These are phyloP conservation scores for Andrena marginata DNA, from an alignment of 2,888 invertebrate genomes.

Conservation along the genomic window DNA sequence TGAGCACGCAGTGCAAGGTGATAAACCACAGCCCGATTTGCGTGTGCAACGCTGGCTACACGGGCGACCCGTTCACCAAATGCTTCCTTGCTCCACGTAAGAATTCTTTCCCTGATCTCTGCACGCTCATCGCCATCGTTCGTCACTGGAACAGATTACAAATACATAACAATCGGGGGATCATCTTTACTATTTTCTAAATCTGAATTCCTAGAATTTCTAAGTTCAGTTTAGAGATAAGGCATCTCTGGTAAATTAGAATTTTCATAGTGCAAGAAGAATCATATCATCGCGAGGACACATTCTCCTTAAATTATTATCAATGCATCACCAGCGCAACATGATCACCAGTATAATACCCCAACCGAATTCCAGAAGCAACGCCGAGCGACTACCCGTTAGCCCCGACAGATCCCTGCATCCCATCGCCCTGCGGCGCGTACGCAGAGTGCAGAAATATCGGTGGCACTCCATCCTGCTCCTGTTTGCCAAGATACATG, in stretches of 20 bases:
- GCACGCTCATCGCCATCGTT: conserved; percentile 16
- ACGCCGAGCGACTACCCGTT: conserved; percentile 64
- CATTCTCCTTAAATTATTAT: too few species aligned
- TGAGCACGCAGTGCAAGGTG: conserved; percentile 92
- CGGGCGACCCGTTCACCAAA: conserved; percentile 90
- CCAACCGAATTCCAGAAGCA: conserved; percentile 84
- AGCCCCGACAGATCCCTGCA: conserved; percentile 89
- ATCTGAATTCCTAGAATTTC: not conserved
- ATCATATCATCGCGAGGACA: too few species aligned
- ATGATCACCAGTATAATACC: conserved; percentile 2
- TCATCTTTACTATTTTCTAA: not conserved
- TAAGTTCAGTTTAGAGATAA: too few species aligned
- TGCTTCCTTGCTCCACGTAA: conserved; percentile 86
- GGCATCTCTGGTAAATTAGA: too few species aligned
- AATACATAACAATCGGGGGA: not conserved
- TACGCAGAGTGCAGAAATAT: conserved; percentile 93
- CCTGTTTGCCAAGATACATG: conserved; percentile 91
- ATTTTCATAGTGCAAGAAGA: too few species aligned
- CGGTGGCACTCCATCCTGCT: conserved; percentile 92
- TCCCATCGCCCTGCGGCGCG: conserved; percentile 93
- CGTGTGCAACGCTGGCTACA: conserved; percentile 92
- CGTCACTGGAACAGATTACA: not conserved
- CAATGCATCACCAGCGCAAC: too few species aligned
- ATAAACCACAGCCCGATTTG: conserved; percentile 93
- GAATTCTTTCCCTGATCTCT: conserved; percentile 65